These are phyloP conservation scores for Oryzias melastigma DNA, from an alignment of 2,113 vertebrate genomes.

Conservation along the genomic window DNA sequence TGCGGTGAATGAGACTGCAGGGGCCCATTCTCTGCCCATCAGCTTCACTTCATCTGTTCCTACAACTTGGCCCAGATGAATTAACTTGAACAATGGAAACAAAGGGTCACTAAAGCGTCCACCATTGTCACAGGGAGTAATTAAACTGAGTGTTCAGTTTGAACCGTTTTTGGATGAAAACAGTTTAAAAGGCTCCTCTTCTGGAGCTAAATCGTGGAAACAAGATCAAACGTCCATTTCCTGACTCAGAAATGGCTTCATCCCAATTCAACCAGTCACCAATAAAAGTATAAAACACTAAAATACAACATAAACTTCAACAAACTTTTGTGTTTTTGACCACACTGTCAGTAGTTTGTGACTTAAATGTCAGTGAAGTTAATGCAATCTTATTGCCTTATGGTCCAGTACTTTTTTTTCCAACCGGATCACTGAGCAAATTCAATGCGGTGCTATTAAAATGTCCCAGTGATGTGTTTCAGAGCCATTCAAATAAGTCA, in stretches of 20 bases:
- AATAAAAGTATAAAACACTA: not conserved
- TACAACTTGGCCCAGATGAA: conserved; percentile 65
- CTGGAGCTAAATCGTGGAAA: conserved; percentile 6
- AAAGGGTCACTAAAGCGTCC: conserved; percentile 53
- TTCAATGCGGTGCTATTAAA: conserved; percentile 26
- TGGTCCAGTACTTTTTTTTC: conserved; percentile 16
- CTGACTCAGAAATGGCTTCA: not conserved
- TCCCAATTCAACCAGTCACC: not conserved
- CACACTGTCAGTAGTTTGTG: conserved; percentile 8
- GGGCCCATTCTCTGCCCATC: conserved; percentile 72
- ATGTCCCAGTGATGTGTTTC: conserved; percentile 36
- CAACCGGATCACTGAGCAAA: conserved; percentile 21
- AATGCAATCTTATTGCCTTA: conserved; percentile 30
- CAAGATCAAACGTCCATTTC: not conserved
- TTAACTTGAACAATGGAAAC: conserved; percentile 69
- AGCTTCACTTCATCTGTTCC: conserved; percentile 65
- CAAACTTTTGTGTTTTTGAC: not conserved
- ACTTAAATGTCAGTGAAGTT: conserved; percentile 36
- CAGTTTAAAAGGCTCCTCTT: conserved; percentile 31
- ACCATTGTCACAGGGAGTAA: conserved; percentile 53
- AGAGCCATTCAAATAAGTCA: conserved; percentile 47
- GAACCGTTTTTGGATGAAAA: conserved; percentile 45
- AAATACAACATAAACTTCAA: not conserved
- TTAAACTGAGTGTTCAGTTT: conserved; percentile 58
- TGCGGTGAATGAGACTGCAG: conserved; percentile 64